phyloP scores from a whole-genome alignment of 2,113 vertebrate species.

The Hippocampus guttulatus region DNA sequence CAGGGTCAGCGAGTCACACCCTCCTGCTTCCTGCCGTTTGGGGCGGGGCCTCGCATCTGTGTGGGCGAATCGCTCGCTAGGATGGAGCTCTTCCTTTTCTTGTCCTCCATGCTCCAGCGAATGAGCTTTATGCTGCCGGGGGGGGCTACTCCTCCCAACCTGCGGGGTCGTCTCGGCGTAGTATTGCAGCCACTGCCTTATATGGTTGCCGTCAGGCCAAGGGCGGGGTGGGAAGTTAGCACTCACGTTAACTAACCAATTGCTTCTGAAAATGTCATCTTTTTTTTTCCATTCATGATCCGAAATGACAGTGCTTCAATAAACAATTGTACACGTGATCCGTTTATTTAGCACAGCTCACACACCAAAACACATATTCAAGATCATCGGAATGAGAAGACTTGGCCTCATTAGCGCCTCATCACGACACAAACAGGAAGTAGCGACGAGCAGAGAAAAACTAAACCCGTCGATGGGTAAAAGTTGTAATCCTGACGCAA shows the following conservation, averaged over 20 bases:
- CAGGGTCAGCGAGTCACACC: conserved; percentile 54
- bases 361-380: background rate
- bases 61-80: conserved; percentile 74
- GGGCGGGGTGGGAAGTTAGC: conserved; percentile 39
- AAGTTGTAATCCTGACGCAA: background rate
- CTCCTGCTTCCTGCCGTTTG: conserved; percentile 71
- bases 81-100: conserved; percentile 74
- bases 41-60: conserved; percentile 75
- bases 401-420: background rate
- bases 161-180: conserved; percentile 69
- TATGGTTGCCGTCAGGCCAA: conserved; percentile 47
- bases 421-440: background rate
- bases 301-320: background rate
- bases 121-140: conserved; percentile 58
- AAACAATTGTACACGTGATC: background rate
- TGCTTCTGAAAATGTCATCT: background rate
- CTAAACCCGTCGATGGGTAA: background rate
- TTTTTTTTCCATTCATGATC: background rate
- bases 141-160: conserved; percentile 57
- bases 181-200: conserved; percentile 71
- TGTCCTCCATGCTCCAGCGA: conserved; percentile 71
- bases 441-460: conserved; percentile 1
- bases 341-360: conserved; percentile 3
- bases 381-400: background rate
- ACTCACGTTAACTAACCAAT: background rate